phyloP scores from a whole-genome alignment of 2,113 vertebrate genomes.

The Procavia capensis region DNA sequence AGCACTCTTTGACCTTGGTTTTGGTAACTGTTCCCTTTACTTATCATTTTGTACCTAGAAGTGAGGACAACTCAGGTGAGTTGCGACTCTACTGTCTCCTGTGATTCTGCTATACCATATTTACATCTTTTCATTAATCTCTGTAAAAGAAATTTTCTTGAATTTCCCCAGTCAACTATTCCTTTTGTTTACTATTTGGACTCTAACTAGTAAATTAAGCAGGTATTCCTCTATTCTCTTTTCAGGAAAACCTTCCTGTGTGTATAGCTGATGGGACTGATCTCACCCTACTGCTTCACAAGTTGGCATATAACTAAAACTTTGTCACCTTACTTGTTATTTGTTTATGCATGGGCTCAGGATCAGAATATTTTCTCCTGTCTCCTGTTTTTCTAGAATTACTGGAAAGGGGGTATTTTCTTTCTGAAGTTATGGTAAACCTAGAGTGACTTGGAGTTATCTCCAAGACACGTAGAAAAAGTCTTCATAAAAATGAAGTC shows the following conservation, averaged over 20 bases:
- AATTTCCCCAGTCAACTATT: not conserved
- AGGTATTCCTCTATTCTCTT: not conserved
- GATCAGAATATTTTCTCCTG: conserved; percentile 6
- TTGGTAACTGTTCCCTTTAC: not conserved
- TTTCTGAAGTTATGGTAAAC: not conserved
- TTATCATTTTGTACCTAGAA: not conserved
- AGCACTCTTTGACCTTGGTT: not conserved
- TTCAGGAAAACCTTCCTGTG: not conserved
- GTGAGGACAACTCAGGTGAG: not conserved
- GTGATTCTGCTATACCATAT: not conserved
- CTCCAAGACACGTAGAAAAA: not conserved
- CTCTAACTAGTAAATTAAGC: not conserved
- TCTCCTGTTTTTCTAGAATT: not conserved
- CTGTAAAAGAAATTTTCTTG: not conserved
- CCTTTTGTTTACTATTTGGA: not conserved
- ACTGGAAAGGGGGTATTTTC: not conserved
- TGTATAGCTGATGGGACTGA: not conserved
- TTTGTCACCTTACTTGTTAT: not conserved
- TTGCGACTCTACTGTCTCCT: not conserved
- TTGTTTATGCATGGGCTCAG: not conserved
- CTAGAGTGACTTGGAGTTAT: not conserved
- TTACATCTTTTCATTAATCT: not conserved
- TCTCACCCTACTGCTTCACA: not conserved
- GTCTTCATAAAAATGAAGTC: conserved; percentile 31
- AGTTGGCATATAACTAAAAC: not conserved